Conservation (phyloP, 2,888 invertebrate genomes). For the Masnerella sp. region DNA sequence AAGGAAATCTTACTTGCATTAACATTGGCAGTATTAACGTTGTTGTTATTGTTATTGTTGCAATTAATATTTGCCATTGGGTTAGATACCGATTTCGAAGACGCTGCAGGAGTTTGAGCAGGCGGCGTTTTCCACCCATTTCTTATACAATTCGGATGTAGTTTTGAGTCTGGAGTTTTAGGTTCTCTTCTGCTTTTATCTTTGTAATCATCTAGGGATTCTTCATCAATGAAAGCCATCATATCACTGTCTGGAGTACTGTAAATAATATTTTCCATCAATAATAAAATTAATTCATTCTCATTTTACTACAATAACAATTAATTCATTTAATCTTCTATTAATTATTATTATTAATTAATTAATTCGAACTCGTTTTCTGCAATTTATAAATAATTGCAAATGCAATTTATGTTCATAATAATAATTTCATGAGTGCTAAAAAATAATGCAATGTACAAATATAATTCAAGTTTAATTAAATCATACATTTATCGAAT, state of each 20-base stretch:
- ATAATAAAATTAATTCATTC: no score
- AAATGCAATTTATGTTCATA: no score
- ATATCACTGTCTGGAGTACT: constrained; percentile 84
- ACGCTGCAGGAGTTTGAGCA: constrained; percentile 37
- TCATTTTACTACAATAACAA: no score
- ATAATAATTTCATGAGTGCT: no score
- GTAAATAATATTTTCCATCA: constrained; percentile 10
- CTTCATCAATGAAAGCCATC: constrained; percentile 88
- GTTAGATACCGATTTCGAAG: constrained; percentile 54
- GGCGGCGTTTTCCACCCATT: constrained; percentile 81
- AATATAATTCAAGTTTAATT: no score
- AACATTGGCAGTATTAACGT: constrained; percentile 65
- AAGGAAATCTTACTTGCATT: constrained; percentile 67
- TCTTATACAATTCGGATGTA: constrained; percentile 78
- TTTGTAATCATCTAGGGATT: constrained; percentile 79
- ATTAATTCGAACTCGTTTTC: no score
- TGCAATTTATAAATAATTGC: no score
- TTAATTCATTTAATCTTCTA: no score
- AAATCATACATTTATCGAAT: no score
- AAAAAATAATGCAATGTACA: no score
- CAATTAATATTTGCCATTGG: constrained; percentile 70
- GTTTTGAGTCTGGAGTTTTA: constrained; percentile 66
- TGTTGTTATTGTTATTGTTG: constrained; percentile 76
- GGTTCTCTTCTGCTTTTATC: constrained; percentile 79
- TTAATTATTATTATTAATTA: no score